Conservation (phyloP, 2,113 vertebrate species). For the Glareola pratincola region DNA sequence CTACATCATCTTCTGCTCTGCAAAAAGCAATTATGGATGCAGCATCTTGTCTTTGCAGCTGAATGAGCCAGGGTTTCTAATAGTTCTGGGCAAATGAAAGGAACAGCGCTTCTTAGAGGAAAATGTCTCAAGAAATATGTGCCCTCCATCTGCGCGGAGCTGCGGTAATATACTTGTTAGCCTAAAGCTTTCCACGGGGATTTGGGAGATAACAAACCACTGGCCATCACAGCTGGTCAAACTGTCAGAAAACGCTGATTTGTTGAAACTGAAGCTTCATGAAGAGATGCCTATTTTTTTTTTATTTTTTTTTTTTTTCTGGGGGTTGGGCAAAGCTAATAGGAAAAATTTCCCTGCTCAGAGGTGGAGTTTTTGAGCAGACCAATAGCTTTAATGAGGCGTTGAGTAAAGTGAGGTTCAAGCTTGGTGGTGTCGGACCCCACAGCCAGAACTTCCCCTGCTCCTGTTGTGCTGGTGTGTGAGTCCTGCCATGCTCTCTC, state of each 20-base stretch:
- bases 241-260: background rate
- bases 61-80: background rate
- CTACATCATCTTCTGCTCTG: background rate
- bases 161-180: background rate
- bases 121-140: background rate
- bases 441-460: background rate
- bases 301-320: no score
- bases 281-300: background rate
- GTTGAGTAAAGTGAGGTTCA: background rate
- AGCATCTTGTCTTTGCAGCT: background rate
- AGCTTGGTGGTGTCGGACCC: background rate
- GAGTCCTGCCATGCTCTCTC: background rate
- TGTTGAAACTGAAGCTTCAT: background rate
- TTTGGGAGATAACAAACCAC: background rate
- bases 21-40: background rate
- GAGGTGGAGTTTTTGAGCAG: background rate
- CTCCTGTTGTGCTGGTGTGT: accelerated
- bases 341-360: no score
- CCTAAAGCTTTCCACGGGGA: background rate
- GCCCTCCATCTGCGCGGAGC: background rate
- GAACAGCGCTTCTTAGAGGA: background rate
- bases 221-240: accelerated
- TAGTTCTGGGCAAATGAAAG: background rate
- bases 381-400: background rate
- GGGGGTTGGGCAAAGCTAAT: accelerated